A percentile compares a stretch with the other conserved stretches of the same genome.
Evolutionary conservation across 2,888 invertebrate genomes (phyloP).

Genomic region (Cantharis lateralis): DNA sequence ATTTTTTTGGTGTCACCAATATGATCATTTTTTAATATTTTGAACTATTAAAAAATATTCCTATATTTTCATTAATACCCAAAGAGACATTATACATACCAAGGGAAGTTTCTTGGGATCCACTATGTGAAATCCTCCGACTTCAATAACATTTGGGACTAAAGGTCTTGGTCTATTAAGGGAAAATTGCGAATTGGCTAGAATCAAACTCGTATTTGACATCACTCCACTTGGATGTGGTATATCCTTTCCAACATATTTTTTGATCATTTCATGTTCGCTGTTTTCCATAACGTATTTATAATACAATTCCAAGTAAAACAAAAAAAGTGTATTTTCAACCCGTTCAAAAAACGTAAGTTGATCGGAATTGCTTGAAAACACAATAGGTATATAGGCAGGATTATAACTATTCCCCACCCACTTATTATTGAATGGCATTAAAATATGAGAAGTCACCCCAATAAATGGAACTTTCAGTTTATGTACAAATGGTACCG

Average conservation of each 20-base stretch:
- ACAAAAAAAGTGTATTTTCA: conserved; percentile 35
- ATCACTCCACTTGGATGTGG: conserved; percentile 50
- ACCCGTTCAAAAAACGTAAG: conserved; percentile 40
- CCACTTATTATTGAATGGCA: conserved; percentile 56
- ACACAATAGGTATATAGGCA: conserved; percentile 55
- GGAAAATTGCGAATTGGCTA: conserved; percentile 58
- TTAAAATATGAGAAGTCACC: conserved; percentile 56
- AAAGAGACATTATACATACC: conserved; percentile 31
- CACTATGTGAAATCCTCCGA: conserved; percentile 60
- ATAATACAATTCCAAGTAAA: conserved; percentile 4
- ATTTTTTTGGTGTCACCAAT: too few species aligned
- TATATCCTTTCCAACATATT: conserved; percentile 39
- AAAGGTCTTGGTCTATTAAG: conserved; percentile 56
- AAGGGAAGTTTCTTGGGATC: conserved; percentile 41
- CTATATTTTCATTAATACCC: too few species aligned
- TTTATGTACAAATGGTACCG: conserved; percentile 64
- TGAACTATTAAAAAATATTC: too few species aligned
- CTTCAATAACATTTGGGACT: conserved; percentile 58
- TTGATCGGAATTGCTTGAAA: conserved; percentile 42
- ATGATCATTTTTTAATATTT: too few species aligned
- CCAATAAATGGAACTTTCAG: conserved; percentile 61
- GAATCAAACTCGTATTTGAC: conserved; percentile 55
- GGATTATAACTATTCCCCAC: conserved; percentile 58
- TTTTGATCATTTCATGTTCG: conserved; percentile 28
- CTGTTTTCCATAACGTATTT: conserved; percentile 9